These are phyloP conservation scores for Neuroterus valhalla DNA, from an alignment of 1,140 invertebrate species.

Conservation along the genomic window DNA sequence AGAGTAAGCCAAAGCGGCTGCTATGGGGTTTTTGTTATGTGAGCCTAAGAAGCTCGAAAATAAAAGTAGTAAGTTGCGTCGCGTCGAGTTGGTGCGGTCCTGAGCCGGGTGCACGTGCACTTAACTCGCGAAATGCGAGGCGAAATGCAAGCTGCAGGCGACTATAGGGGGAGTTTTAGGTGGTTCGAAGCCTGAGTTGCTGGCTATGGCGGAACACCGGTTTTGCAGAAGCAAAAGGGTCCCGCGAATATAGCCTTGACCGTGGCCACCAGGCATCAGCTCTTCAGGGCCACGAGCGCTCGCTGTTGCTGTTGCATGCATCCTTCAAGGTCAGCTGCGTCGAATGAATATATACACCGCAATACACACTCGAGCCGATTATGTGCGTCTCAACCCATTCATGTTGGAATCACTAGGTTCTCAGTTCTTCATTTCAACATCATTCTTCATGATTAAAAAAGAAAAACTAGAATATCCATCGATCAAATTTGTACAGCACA, in stretches of 20 bases:
- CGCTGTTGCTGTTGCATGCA: too few relatives aligned
- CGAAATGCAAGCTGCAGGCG: slow-evolving; percentile 19
- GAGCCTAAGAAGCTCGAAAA: slow-evolving; percentile 16
- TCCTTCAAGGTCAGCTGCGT: slow-evolving; percentile 63
- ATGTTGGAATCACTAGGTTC: slow-evolving; percentile 1
- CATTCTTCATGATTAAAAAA: background rate
- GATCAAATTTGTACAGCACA: too few relatives aligned
- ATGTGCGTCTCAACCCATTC: slow-evolving; percentile 20
- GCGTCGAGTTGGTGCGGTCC: background rate
- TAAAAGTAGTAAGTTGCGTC: slow-evolving; percentile 4
- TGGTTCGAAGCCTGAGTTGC: slow-evolving; percentile 19
- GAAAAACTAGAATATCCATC: background rate
- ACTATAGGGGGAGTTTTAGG: slow-evolving; percentile 22
- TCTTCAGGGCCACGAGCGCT: slow-evolving; percentile 51
- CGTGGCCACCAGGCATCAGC: slow-evolving; percentile 59
- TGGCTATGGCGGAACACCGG: slow-evolving; percentile 22
- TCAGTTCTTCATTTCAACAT: background rate
- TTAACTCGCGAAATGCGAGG: background rate
- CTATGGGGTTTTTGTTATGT: slow-evolving; percentile 2
- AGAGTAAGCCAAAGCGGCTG: slow-evolving; percentile 12
- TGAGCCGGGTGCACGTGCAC: background rate
- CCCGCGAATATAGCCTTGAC: slow-evolving; percentile 62
- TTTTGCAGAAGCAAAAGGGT: slow-evolving; percentile 5
- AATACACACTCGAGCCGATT: slow-evolving; percentile 51
- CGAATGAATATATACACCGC: slow-evolving; percentile 55